A percentile compares a stretch with the other conserved stretches of the same genome.
Conservation (phyloP, 2,113 vertebrate species). For the Paradisaea rubra region DNA sequence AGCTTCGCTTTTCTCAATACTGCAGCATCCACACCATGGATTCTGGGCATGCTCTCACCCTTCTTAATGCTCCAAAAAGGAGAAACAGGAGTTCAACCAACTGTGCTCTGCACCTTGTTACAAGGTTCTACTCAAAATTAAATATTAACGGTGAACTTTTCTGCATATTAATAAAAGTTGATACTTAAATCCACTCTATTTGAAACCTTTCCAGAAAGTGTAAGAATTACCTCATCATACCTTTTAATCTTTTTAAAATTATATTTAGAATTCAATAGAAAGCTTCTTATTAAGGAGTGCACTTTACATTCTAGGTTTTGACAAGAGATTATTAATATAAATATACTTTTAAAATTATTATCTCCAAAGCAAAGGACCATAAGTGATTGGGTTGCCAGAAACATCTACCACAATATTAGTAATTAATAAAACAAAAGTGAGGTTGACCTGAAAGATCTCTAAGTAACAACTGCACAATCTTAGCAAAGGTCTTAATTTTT, state of each 20-base stretch:
- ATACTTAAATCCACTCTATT: constrained; percentile 17
- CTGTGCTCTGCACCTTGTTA: neutral
- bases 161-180: constrained; percentile 8
- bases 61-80: neutral
- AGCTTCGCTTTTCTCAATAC: neutral
- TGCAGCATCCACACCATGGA: neutral
- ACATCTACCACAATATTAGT: constrained; percentile 49
- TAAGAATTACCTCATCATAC: constrained; percentile 2
- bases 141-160: neutral
- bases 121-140: neutral
- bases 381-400: constrained; percentile 52
- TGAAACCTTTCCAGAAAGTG: constrained; percentile 13
- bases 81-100: neutral
- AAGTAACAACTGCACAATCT: neutral
- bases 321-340: constrained; percentile 59
- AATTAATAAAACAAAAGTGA: constrained; percentile 16
- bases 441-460: neutral
- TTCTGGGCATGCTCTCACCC: neutral
- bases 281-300: neutral
- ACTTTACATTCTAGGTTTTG: constrained; percentile 49
- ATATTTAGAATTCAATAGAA: neutral
- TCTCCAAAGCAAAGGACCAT: constrained; percentile 11
- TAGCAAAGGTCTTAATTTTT: neutral
- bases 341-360: constrained; percentile 44
- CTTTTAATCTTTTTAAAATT: constrained; percentile 29